Evolutionary conservation across 2,888 invertebrate genomes (phyloP).

Genomic region (Himalopsyche tibetana): DNA sequence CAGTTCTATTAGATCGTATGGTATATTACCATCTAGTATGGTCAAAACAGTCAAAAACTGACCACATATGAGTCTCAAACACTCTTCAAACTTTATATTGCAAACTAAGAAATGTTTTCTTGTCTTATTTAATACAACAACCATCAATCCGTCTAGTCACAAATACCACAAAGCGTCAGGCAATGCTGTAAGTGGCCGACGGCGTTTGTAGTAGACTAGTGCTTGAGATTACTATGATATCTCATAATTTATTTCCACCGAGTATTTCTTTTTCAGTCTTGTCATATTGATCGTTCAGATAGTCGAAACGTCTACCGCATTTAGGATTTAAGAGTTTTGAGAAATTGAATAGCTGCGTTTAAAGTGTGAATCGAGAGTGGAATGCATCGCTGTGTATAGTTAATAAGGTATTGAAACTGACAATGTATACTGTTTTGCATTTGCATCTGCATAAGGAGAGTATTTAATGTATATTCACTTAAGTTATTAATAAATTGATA

Average conservation of each 20-base stretch:
- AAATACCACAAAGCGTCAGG: no score
- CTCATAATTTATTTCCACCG: not conserved
- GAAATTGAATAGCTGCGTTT: not conserved
- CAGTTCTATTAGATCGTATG: no score
- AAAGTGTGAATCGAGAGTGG: conserved; percentile 43
- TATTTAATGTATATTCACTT: conserved; percentile 53
- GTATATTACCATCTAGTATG: no score
- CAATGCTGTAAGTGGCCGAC: no score
- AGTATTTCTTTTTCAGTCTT: not conserved
- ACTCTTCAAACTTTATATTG: no score
- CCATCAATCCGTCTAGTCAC: no score
- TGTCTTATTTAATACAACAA: no score
- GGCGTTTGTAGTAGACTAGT: no score
- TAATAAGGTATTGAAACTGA: conserved; percentile 54
- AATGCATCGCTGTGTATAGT: conserved; percentile 50
- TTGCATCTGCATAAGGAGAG: conserved; percentile 54
- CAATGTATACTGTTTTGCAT: conserved; percentile 62
- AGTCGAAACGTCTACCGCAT: not conserved
- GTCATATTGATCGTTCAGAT: not conserved
- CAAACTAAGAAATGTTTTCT: no score
- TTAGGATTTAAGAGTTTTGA: conserved; percentile 4
- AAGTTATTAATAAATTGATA: conserved; percentile 52
- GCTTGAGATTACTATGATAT: no score
- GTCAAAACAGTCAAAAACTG: no score
- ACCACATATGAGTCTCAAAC: no score